Conservation (phyloP, 2,113 vertebrate genomes). For the Prunella himalayana region DNA sequence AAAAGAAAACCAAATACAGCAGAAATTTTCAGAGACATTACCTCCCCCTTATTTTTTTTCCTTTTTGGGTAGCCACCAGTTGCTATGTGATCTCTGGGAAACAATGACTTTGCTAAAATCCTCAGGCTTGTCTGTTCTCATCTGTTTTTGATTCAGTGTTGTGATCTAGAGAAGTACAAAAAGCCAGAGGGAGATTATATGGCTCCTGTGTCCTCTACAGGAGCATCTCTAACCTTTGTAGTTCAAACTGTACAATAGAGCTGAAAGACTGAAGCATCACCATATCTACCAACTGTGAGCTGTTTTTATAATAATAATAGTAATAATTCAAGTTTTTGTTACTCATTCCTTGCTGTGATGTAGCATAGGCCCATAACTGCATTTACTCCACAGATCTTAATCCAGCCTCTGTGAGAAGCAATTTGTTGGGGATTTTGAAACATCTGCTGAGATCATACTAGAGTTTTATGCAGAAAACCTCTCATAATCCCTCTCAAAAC, state of each 20-base stretch:
- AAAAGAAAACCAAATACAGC: not conserved
- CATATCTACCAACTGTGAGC: not conserved
- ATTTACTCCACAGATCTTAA: not conserved
- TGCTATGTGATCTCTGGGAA: not conserved
- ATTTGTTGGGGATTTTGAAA: constrained; percentile 41
- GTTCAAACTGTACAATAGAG: not conserved
- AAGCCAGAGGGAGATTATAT: not conserved
- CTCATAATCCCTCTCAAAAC: constrained; percentile 10
- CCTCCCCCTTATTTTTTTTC: not conserved
- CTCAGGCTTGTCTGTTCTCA: not conserved
- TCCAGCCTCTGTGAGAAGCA: not conserved
- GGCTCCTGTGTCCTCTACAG: not conserved
- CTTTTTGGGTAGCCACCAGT: not conserved
- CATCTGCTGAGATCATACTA: not conserved
- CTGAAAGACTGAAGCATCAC: not conserved
- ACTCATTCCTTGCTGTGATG: not conserved
- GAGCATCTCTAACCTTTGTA: not conserved
- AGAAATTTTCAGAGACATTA: not conserved
- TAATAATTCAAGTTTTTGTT: not conserved
- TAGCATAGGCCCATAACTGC: not conserved
- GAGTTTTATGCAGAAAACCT: not conserved
- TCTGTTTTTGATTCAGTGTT: not conserved
- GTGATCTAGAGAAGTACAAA: not conserved
- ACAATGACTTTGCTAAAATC: not conserved
- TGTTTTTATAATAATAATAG: not conserved